Evolutionary conservation across 2,113 vertebrate genomes (phyloP), one percentile per base, ranked within the genome.

Genomic region (Archocentrus centrarchus): DNA sequence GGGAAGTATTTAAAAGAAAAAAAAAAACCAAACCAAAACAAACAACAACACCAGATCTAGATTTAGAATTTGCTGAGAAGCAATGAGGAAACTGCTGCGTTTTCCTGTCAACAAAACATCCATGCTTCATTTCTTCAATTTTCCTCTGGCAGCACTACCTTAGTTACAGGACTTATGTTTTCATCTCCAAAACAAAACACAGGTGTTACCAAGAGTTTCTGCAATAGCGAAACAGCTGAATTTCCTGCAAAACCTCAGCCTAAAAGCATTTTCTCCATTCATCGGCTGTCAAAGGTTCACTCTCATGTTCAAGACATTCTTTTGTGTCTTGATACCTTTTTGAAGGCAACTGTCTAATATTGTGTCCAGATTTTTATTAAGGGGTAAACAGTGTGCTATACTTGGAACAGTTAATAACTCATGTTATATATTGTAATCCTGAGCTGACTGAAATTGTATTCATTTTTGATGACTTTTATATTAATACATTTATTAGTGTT

Each of bases 171-270:
- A 8, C 7, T 41, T 14, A 4, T 39, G 6, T 15, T 41, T 15
- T 41, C 22, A 41, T 22, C n/a, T 41, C 22, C n/a, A 15, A 9
- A n/a, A 44, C 37, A 27, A 66, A 64, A 44, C 37, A 64, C 39
- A 41, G 0, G 37, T 2, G 0, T 66, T 41, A 7, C n/a, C 41
- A 44, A 24, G 24, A 27, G 24, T 27, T 27, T 27, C 24, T 37
- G 8, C 44, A 22, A 66, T 5, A 24, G 3, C 3, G 1, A 66
- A 66, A 66, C 4, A 41, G 37, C 13, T 5, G n/a, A 44, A 24
- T 41, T 41, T 41, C n/a, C 62, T 4, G 0, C 2, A 4, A 66
- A 41, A 44, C 7, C 37, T 44, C 41, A 66, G 37, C 37, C 24
- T 64, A 64, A 64, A 64, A 27, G 24, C 2, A 22, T 64, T 24